Evolutionary conservation across 1,140 invertebrate genomes (phyloP).

Genomic region (Doryteuthis pealeii): DNA sequence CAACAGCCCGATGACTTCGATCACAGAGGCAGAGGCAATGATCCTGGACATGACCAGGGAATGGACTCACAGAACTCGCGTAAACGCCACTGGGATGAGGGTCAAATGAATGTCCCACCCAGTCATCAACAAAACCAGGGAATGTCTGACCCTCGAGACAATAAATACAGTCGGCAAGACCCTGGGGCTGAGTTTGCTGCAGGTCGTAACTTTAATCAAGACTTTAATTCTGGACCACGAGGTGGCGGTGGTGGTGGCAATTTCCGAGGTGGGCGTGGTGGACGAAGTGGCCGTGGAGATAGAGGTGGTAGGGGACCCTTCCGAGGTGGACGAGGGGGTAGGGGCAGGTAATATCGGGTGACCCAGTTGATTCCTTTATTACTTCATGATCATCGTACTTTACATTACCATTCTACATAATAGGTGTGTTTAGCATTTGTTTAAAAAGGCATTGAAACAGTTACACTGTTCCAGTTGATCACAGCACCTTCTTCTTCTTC

Average conservation of each 20-base stretch:
- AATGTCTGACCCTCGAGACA: not conserved
- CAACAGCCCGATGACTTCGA: constrained; percentile 12
- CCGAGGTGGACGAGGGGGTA: constrained; percentile 26
- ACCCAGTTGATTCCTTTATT: not conserved
- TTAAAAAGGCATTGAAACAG: not conserved
- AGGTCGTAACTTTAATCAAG: not conserved
- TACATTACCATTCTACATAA: not conserved
- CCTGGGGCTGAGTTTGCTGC: not conserved
- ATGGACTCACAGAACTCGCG: constrained; percentile 16
- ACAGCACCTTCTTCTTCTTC: not conserved
- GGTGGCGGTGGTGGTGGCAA: constrained; percentile 23
- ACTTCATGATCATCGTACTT: not conserved
- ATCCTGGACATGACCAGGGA: constrained; percentile 11
- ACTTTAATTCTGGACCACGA: not conserved
- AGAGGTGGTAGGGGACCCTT: constrained; percentile 17
- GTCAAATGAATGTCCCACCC: constrained; percentile 8
- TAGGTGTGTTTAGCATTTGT: not conserved
- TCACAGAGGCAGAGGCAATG: not conserved
- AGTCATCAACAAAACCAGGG: constrained; percentile 12
- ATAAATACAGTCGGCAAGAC: not conserved
- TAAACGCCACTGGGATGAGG: constrained; percentile 25
- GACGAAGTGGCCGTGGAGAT: constrained; percentile 16
- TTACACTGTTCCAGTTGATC: not conserved
- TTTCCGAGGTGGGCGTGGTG: constrained; percentile 12
- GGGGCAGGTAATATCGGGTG: constrained; percentile 14